Percentiles rank a stretch among this genome's conserved stretches.
phyloP scores from a whole-genome alignment of 2,888 invertebrate genomes.

The Lucinisca nassula region DNA sequence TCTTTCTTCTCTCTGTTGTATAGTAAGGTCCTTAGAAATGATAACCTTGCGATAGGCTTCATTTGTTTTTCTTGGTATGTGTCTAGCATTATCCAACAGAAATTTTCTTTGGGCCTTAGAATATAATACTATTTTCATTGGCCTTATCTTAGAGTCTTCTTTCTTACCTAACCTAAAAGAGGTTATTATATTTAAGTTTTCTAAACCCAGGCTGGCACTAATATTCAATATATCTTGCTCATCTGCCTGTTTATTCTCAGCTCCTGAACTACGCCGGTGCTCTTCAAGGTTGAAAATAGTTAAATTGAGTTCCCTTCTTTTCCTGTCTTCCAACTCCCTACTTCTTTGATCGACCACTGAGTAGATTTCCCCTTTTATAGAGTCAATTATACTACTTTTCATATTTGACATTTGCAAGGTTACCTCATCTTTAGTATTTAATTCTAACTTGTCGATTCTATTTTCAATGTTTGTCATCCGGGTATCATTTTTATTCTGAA shows the following conservation, averaged over 20 bases:
- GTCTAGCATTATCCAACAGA: not conserved
- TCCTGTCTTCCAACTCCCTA: not conserved
- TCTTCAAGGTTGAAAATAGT: not conserved
- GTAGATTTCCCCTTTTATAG: not conserved
- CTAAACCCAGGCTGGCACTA: not conserved
- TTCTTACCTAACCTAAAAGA: not conserved
- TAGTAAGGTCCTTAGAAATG: not conserved
- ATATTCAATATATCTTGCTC: not conserved
- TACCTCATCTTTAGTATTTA: not conserved
- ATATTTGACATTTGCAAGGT: not conserved
- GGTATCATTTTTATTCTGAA: not conserved
- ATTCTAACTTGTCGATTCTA: not conserved
- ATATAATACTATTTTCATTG: not conserved
- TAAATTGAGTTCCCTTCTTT: not conserved
- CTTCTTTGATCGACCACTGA: not conserved
- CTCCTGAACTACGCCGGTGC: no score
- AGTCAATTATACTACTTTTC: not conserved
- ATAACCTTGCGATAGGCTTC: not conserved
- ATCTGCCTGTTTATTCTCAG: not conserved
- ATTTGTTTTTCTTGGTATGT: not conserved
- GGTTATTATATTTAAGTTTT: not conserved
- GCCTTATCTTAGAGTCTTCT: not conserved
- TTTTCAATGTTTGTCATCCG: not conserved
- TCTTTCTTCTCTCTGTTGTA: not conserved
- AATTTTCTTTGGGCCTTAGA: not conserved